phyloP scores from a whole-genome alignment of 2,113 vertebrate genomes.

The Hirundichthys speculiger region DNA sequence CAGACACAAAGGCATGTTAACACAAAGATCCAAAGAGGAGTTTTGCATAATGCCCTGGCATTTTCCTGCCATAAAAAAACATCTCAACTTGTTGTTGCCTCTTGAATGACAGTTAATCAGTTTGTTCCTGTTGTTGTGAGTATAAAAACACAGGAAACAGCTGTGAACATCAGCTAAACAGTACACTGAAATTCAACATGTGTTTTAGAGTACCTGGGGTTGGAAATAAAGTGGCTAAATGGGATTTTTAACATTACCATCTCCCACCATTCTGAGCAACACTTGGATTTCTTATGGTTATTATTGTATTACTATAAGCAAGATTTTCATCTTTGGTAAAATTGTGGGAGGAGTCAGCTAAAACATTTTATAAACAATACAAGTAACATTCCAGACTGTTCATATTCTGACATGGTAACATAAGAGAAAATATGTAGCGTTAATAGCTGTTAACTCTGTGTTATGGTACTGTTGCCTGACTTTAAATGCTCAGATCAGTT shows the following conservation, averaged over 20 bases:
- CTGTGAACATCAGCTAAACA: background rate
- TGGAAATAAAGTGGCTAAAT: background rate
- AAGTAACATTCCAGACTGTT: too few species aligned
- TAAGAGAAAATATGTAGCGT: too few species aligned
- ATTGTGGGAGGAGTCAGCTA: too few species aligned
- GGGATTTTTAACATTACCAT: background rate
- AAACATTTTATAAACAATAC: too few species aligned
- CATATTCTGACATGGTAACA: too few species aligned
- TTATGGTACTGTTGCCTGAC: too few species aligned
- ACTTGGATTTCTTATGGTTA: too few species aligned
- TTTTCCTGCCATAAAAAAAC: background rate
- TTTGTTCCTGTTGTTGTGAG: background rate
- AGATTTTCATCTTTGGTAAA: too few species aligned
- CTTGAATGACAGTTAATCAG: background rate
- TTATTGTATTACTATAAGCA: too few species aligned
- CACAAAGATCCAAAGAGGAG: background rate
- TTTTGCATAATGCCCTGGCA: conserved; percentile 12
- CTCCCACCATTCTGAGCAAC: too few species aligned
- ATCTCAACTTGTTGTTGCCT: background rate
- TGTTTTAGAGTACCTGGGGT: background rate
- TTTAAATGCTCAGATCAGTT: too few species aligned
- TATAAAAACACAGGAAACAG: background rate
- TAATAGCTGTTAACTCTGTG: too few species aligned
- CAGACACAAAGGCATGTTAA: background rate
- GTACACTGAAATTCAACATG: background rate